Evolutionary conservation across 2,797 vertebrate species (phyloP).

Genomic region (Vultur gryphus): DNA sequence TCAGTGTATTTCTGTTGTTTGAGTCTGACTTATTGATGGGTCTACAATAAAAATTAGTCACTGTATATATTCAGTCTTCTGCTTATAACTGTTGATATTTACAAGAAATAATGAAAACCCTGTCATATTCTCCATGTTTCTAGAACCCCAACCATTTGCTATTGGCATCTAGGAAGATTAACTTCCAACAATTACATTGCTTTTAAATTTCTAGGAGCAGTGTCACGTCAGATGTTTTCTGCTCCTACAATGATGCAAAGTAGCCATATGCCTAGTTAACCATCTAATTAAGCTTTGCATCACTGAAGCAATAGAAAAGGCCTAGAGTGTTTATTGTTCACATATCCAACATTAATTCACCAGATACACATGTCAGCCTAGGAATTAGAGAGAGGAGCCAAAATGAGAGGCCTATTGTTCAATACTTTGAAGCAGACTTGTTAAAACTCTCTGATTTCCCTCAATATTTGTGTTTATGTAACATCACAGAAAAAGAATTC

Average conservation of each 20-base stretch:
- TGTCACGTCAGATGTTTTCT: neutral
- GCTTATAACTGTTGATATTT: neutral
- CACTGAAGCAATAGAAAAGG: conserved; percentile 30
- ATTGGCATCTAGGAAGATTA: neutral
- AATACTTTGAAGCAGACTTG: neutral
- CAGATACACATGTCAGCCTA: neutral
- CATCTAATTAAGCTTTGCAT: conserved; percentile 37
- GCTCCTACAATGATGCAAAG: conserved; percentile 30
- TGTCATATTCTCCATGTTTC: neutral
- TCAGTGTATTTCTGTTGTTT: neutral
- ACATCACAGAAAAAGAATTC: neutral
- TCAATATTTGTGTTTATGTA: neutral
- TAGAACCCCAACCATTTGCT: neutral
- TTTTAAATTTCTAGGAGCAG: neutral
- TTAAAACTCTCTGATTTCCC: neutral
- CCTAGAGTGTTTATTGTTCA: conserved; percentile 27
- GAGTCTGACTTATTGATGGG: neutral
- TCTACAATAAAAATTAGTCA: neutral
- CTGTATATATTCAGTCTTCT: neutral
- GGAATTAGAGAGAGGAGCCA: neutral
- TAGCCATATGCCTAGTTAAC: conserved; percentile 37
- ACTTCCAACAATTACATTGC: neutral
- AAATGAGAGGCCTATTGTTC: neutral
- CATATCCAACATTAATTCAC: conserved; percentile 40
- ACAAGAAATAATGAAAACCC: neutral